phyloP scores from a whole-genome alignment of 2,888 invertebrate species.

The Brassicogethes aeneus region DNA sequence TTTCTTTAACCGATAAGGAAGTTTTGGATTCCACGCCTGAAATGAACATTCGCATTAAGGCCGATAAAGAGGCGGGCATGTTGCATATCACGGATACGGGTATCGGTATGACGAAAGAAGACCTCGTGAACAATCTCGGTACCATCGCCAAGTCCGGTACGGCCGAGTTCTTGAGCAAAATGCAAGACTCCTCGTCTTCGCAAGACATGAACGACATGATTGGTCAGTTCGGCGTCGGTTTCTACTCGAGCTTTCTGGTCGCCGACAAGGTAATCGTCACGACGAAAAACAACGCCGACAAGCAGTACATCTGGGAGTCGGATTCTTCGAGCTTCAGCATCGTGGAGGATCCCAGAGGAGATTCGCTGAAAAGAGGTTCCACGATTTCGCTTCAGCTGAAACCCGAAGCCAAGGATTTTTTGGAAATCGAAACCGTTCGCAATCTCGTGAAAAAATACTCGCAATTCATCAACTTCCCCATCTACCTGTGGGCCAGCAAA shows the following conservation, averaged over 20 bases:
- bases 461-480: conserved; percentile 99
- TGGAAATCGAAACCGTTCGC: conserved; percentile 85
- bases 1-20: conserved; percentile 80
- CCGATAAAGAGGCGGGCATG: conserved; percentile 85
- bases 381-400: conserved; percentile 76
- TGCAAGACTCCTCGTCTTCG: conserved; percentile 59
- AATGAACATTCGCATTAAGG: conserved; percentile 81
- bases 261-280: conserved; percentile 94
- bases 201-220: conserved; percentile 94
- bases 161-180: conserved; percentile 88
- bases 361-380: conserved; percentile 72
- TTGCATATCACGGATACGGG: conserved; percentile 95
- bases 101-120: conserved; percentile 93
- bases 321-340: conserved; percentile 87
- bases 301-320: conserved; percentile 97
- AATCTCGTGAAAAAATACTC: conserved; percentile 94
- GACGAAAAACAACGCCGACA: conserved; percentile 88
- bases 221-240: conserved; percentile 99
- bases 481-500: conserved; percentile 79
- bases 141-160: conserved; percentile 98
- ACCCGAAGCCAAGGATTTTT: conserved; percentile 93
- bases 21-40: conserved; percentile 75
- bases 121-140: conserved; percentile 81
- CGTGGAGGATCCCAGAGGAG: conserved; percentile 87
- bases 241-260: conserved; percentile 94